These are phyloP conservation scores for Tipula unca DNA, from an alignment of 2,888 invertebrate species.

Conservation along the genomic window DNA sequence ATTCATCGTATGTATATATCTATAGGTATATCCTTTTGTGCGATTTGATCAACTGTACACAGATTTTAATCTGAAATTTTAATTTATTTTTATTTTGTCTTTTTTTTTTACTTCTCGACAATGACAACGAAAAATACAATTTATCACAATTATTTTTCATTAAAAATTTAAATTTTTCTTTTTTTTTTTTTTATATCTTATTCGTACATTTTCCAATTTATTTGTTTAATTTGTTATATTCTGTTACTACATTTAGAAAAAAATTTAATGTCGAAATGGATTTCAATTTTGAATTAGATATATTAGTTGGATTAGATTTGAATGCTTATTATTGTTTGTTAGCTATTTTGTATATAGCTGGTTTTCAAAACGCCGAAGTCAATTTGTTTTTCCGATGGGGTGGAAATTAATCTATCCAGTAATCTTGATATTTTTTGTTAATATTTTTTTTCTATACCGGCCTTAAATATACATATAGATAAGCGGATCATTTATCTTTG, in stretches of 20 bases:
- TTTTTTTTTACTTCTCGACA: neutral
- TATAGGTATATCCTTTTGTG: neutral
- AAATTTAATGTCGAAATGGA: neutral
- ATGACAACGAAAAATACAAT: neutral
- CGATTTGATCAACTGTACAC: neutral
- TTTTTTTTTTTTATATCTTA: neutral
- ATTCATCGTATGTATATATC: neutral
- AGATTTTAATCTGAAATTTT: neutral
- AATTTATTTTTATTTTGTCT: neutral
- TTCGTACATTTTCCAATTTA: neutral
- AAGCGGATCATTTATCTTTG: too few relatives aligned
- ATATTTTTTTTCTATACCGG: too few relatives aligned
- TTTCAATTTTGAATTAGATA: neutral
- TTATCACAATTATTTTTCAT: conserved; percentile 14
- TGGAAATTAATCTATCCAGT: neutral
- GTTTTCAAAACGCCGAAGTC: neutral
- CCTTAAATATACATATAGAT: too few relatives aligned
- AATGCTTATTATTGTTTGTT: neutral
- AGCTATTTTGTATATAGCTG: neutral
- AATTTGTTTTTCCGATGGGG: neutral
- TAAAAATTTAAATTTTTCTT: neutral
- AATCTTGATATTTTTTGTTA: too few relatives aligned
- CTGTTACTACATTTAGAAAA: neutral
- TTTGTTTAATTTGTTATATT: neutral
- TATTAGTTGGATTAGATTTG: neutral